These are phyloP conservation scores for Grus americana DNA, from an alignment of 2,113 vertebrate species.

Conservation along the genomic window DNA sequence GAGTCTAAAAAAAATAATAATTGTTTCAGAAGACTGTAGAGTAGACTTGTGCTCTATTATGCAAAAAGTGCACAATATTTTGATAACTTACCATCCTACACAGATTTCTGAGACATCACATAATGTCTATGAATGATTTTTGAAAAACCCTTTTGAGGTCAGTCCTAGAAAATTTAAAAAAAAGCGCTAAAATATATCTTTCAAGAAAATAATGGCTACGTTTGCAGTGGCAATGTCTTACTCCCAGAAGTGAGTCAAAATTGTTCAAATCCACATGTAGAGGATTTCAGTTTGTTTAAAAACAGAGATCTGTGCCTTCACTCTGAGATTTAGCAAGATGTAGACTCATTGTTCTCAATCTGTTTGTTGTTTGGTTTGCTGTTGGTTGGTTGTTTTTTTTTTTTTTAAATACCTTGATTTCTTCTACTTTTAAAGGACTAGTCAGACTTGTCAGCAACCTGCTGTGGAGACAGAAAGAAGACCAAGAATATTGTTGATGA, in stretches of 20 bases:
- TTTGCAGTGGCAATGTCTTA: background rate
- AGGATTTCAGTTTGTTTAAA: background rate
- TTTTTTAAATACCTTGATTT: background rate
- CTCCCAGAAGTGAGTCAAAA: background rate
- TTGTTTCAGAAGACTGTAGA: background rate
- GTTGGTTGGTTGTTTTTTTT: background rate
- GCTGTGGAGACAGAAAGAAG: background rate
- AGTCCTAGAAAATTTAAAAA: background rate
- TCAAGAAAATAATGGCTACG: background rate
- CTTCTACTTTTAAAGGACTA: background rate
- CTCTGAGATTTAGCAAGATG: background rate
- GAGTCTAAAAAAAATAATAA: background rate
- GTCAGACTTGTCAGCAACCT: background rate
- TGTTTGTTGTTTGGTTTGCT: background rate
- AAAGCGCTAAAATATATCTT: background rate
- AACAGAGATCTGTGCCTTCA: background rate
- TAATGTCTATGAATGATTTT: background rate
- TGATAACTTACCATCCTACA: background rate
- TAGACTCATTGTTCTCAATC: background rate
- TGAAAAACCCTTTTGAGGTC: background rate
- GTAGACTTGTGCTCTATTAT: background rate
- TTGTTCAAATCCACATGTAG: background rate
- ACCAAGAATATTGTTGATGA: background rate
- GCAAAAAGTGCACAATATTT: background rate
- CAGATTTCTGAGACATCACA: background rate